Conservation (phyloP, 2,888 invertebrate species). For the Hirtodrosophila alboralis region DNA sequence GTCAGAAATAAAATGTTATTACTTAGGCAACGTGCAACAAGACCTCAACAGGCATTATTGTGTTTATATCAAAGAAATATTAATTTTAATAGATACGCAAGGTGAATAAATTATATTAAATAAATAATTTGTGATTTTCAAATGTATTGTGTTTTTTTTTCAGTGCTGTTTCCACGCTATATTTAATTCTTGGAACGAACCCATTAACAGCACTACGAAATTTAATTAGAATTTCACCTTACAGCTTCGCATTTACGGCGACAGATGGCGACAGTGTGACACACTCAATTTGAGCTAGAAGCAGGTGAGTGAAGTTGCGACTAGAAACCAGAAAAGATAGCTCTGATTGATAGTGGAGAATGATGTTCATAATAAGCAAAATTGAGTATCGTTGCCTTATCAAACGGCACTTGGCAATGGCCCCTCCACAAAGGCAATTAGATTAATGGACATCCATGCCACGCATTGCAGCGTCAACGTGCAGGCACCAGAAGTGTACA, state of each 20-base stretch:
- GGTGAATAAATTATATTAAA: too few relatives aligned
- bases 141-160: background rate
- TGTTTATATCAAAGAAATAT: too few relatives aligned
- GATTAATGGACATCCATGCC: constrained; percentile 50
- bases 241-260: background rate
- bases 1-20: constrained; percentile 14
- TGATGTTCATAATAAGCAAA: constrained; percentile 37
- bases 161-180: constrained; percentile 4
- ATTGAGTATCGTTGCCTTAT: constrained; percentile 33
- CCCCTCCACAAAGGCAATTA: constrained; percentile 33
- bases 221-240: background rate
- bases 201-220: constrained; percentile 10
- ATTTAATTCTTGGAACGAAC: constrained; percentile 6
- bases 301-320: constrained; percentile 26
- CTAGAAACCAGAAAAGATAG: constrained; percentile 13
- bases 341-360: constrained; percentile 62
- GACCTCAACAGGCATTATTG: background rate
- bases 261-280: constrained; percentile 30
- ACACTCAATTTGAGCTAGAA: background rate
- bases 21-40: background rate
- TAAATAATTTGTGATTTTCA: too few relatives aligned
- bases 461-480: constrained; percentile 39
- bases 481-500: background rate
- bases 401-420: constrained; percentile 2
- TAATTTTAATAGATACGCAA: too few relatives aligned